Evolutionary conservation across 2,797 vertebrate genomes (phyloP), one percentile per base, ranked within the genome.

Genomic region (Sitta carolinensis): DNA sequence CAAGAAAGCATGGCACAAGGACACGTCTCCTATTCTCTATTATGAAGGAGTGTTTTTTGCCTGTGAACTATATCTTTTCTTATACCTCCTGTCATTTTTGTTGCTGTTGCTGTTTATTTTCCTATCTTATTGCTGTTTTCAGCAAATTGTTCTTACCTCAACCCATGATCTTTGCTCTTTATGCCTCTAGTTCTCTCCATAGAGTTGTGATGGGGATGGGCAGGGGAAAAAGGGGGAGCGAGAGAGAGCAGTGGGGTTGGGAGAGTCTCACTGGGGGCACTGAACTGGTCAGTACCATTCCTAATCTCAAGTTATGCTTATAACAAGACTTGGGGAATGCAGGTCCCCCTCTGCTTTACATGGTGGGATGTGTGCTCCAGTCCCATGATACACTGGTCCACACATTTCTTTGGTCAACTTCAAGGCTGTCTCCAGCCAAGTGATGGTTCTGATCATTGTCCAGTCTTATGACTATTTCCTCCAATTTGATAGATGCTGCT

Each of bases 1-100:
- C 11, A 14, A 57, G 63, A 50, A 69, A 55, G 20, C 14, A 19
- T 42, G 9, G 22, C 11, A 6, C 19, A 36, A 6, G 5, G 29
- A 45, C 16, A 32, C 1, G 0, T 64, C 23, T 66, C 2, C 0
- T 59, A 16, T 15, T 15, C 8, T 80, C 17, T 34, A 2, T 34
- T 47, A 19, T 16, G 3, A 13, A 66, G 14, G 10, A 47, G 6
- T 17, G 7, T 5, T 42, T 59, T 74, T 42, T 13, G 10, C 18
- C 13, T 42, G 18, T 42, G 34, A 54, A 42, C 27, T 1, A 5
- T 72, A 27, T 55, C 1, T 74, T 81, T 57, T 75, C 36, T 34
- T 43, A 16, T 5, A 30, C 29, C 7, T 36, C 63, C 38, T 50
- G 8, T 63, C 11, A 45, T 29, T 88, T 67, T 47, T 61, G 14